Evolutionary conservation across 2,113 vertebrate species (phyloP).

Genomic region (Galeopterus variegatus): DNA sequence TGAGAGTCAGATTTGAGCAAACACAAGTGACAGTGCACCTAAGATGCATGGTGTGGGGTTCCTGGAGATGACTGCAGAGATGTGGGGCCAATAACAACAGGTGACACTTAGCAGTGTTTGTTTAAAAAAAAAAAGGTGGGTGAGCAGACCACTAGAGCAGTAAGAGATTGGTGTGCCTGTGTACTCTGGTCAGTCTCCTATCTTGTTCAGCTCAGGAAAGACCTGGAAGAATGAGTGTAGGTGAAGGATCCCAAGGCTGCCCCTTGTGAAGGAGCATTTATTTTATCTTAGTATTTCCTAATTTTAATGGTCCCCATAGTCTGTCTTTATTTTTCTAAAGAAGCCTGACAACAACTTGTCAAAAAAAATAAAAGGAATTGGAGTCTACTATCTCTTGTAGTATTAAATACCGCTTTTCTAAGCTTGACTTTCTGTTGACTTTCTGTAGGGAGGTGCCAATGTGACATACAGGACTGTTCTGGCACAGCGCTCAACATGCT

Average conservation of each 20-base stretch:
- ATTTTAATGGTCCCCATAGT: background rate
- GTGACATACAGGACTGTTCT: background rate
- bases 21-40: background rate
- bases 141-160: background rate
- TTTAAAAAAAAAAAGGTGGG: background rate
- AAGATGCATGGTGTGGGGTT: background rate
- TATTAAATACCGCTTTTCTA: background rate
- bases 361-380: background rate
- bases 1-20: background rate
- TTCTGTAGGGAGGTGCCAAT: background rate
- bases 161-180: background rate
- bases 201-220: background rate
- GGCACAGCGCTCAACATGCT: background rate
- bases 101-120: background rate
- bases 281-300: background rate
- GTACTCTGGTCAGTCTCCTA: background rate
- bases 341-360: background rate
- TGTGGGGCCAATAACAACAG: background rate
- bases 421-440: background rate
- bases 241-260: background rate
- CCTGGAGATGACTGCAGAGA: background rate
- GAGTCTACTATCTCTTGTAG: background rate
- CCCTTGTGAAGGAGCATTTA: background rate
- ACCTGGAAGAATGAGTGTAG: background rate
- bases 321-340: conserved; percentile 1